Conservation (phyloP, 37 sponge, comb jelly and placozoan genomes). For the Agelas oroides region DNA sequence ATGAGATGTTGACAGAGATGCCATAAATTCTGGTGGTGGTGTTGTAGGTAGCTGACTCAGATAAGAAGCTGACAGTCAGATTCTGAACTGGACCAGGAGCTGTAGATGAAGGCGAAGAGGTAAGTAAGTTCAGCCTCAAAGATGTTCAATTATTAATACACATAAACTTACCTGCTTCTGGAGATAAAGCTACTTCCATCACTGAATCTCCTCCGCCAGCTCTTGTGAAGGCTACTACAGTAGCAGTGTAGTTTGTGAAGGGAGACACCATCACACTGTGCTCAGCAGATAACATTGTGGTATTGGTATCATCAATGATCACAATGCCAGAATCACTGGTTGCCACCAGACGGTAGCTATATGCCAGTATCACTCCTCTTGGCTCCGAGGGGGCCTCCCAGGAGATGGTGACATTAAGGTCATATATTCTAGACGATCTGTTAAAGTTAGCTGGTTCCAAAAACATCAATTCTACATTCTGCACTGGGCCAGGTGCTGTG, state of each 20-base stretch:
- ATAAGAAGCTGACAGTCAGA: neutral
- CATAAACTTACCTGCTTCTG: constrained; percentile 37
- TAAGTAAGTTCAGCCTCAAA: too few relatives aligned
- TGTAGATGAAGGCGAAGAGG: constrained; percentile 4
- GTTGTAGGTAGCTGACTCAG: neutral
- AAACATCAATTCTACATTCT: neutral
- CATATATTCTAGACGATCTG: neutral
- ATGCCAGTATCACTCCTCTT: constrained; percentile 52
- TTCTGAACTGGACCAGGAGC: constrained; percentile 19
- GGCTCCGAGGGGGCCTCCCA: constrained; percentile 49
- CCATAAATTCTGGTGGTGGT: neutral
- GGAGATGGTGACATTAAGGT: neutral
- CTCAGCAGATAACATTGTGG: too few relatives aligned
- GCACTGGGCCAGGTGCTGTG: constrained; percentile 27
- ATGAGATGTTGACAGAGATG: too few relatives aligned
- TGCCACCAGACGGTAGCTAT: neutral
- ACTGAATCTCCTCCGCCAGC: neutral
- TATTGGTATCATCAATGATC: too few relatives aligned
- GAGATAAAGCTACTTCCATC: neutral
- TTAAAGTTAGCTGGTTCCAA: neutral
- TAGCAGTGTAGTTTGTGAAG: constrained; percentile 57
- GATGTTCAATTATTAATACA: too few relatives aligned
- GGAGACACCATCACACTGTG: constrained; percentile 2
- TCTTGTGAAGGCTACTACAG: constrained; percentile 30
- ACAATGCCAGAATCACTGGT: too few relatives aligned